These are phyloP conservation scores for Sminthurides aquaticus DNA, from an alignment of 2,888 invertebrate genomes.

Conservation along the genomic window DNA sequence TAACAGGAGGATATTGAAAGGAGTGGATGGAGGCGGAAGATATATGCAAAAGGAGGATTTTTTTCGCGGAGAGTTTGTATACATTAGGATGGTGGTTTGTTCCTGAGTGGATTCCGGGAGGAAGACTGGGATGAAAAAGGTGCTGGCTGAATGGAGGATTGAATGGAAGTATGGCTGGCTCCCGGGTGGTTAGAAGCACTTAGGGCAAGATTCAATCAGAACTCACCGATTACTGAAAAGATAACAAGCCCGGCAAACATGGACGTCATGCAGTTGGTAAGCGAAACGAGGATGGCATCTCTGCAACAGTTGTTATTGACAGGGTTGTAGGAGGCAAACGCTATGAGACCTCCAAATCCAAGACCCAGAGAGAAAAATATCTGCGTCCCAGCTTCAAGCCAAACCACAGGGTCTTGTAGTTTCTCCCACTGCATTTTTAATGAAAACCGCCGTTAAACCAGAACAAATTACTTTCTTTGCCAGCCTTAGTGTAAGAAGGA, in stretches of 20 bases:
- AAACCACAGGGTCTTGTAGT: constrained; percentile 85
- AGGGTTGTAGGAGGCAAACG: constrained; percentile 93
- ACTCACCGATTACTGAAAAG: constrained; percentile 77
- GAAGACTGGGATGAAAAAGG: too few species aligned
- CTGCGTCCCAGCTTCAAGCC: constrained; percentile 95
- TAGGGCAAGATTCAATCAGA: constrained; percentile 13
- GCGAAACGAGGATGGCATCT: constrained; percentile 84
- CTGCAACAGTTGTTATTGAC: constrained; percentile 93
- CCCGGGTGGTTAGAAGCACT: too few species aligned
- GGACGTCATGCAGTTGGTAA: constrained; percentile 89
- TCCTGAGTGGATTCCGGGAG: too few species aligned
- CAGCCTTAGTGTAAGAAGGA: too few species aligned
- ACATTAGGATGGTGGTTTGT: too few species aligned
- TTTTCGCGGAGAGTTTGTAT: too few species aligned
- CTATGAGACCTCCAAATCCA: constrained; percentile 91
- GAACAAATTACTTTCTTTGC: neutral
- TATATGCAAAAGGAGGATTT: neutral
- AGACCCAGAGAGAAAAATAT: constrained; percentile 94
- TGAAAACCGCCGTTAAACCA: neutral
- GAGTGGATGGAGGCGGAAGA: too few species aligned
- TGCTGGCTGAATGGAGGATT: too few species aligned
- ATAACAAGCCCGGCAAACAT: constrained; percentile 96
- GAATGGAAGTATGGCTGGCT: too few species aligned
- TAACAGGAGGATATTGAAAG: too few species aligned
- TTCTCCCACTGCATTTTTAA: constrained; percentile 62